phyloP scores from a whole-genome alignment of 2,797 vertebrate genomes.

The Myripristis jacobus region DNA sequence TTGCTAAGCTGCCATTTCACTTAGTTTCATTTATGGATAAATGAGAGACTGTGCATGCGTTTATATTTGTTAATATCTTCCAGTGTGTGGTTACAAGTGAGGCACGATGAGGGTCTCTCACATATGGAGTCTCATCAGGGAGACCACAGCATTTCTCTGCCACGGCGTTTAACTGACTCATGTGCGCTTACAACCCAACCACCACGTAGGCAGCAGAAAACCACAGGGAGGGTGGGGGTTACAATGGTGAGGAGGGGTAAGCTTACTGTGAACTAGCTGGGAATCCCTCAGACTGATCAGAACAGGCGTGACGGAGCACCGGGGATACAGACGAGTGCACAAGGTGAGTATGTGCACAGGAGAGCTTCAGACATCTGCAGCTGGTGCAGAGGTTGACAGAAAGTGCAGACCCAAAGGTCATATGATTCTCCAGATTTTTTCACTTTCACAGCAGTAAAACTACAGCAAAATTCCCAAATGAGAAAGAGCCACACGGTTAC shows the following conservation, averaged over 20 bases:
- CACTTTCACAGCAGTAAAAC: constrained; percentile 38
- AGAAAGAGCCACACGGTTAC: constrained; percentile 19
- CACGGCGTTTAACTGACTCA: constrained; percentile 58
- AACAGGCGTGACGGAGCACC: constrained; percentile 47
- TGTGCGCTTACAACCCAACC: constrained; percentile 42
- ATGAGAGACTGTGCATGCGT: constrained; percentile 3
- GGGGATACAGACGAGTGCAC: constrained; percentile 47
- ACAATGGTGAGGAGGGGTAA: constrained; percentile 11
- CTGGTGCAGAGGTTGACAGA: constrained; percentile 67
- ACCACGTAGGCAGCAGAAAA: constrained; percentile 52
- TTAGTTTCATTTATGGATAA: constrained; percentile 70
- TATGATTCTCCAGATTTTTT: constrained; percentile 46
- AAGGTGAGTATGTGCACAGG: constrained; percentile 1
- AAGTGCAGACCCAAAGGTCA: constrained; percentile 69
- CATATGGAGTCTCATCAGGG: constrained; percentile 48
- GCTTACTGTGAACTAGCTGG: constrained; percentile 51
- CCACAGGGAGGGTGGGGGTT: constrained; percentile 58
- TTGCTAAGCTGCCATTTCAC: neutral
- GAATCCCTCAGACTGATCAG: constrained; percentile 70
- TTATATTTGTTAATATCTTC: constrained; percentile 10
- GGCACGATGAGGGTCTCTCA: constrained; percentile 47
- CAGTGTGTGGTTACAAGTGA: constrained; percentile 26
- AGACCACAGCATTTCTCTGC: constrained; percentile 35
- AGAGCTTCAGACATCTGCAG: constrained; percentile 25
- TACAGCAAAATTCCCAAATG: constrained; percentile 64